These are phyloP conservation scores for Trachelus tabidus DNA, from an alignment of 2,888 invertebrate species.

Conservation along the genomic window DNA sequence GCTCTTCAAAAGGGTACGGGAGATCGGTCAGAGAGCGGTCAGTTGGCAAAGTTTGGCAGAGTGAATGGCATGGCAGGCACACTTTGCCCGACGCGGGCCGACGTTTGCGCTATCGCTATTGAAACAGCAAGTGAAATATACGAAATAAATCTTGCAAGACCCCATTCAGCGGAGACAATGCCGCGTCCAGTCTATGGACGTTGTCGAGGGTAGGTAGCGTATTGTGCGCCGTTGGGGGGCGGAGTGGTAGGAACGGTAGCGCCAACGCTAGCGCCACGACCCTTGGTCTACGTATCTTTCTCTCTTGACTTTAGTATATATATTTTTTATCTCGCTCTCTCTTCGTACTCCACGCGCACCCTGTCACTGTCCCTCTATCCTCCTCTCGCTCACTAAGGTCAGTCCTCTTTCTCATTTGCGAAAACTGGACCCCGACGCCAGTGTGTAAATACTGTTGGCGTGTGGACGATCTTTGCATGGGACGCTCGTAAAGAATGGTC, in stretches of 20 bases:
- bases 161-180: slow-evolving; percentile 64
- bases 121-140: slow-evolving; percentile 66
- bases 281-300: slow-evolving; percentile 12
- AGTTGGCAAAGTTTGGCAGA: slow-evolving; percentile 4
- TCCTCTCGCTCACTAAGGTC: slow-evolving; percentile 17
- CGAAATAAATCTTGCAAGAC: slow-evolving; percentile 67
- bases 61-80: slow-evolving; percentile 21
- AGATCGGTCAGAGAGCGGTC: slow-evolving; percentile 2
- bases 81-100: slow-evolving; percentile 40
- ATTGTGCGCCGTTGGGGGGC: slow-evolving; percentile 55
- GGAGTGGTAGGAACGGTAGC: slow-evolving; percentile 25
- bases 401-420: slow-evolving; percentile 35
- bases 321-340: slow-evolving; percentile 12
- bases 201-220: slow-evolving; percentile 55
- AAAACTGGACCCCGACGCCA: slow-evolving; percentile 42
- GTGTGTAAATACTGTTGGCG: slow-evolving; percentile 52
- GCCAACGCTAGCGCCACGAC: slow-evolving; percentile 15
- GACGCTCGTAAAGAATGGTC: slow-evolving; percentile 59
- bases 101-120: slow-evolving; percentile 62
- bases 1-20: neutral
- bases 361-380: slow-evolving; percentile 19
- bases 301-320: neutral
- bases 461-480: slow-evolving; percentile 56
- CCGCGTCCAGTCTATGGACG: slow-evolving; percentile 61
- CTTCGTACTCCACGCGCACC: slow-evolving; percentile 29